Evolutionary conservation across 2,888 invertebrate species (phyloP).

Genomic region (Drosophila pseudotalamancana): DNA sequence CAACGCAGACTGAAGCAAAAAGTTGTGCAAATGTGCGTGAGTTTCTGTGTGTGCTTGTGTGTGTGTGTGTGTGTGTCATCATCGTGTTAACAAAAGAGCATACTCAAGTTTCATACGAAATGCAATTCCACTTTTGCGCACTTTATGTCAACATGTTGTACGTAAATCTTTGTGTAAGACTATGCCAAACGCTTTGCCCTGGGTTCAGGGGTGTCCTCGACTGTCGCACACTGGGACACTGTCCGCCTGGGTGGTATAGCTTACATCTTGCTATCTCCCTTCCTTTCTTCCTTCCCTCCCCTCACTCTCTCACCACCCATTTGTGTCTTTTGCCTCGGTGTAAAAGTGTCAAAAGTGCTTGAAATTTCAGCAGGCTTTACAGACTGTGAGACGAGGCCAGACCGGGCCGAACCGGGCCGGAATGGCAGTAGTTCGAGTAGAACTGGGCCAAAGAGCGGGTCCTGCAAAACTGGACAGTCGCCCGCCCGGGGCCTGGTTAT

Average conservation of each 20-base stretch:
- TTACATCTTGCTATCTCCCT: slow-evolving; percentile 32
- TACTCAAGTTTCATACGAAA: slow-evolving; percentile 81
- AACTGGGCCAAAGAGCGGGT: slow-evolving; percentile 12
- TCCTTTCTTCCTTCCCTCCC: not conserved
- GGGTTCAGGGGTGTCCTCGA: slow-evolving; percentile 38
- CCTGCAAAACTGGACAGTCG: slow-evolving; percentile 59
- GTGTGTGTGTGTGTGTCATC: slow-evolving; percentile 49
- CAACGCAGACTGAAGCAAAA: slow-evolving; percentile 28
- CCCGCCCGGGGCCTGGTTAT: slow-evolving; percentile 4
- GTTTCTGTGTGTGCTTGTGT: not conserved
- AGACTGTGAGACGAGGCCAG: slow-evolving; percentile 15
- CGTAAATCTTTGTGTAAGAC: slow-evolving; percentile 80
- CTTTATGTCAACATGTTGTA: slow-evolving; percentile 81
- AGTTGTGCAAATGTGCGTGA: slow-evolving; percentile 4
- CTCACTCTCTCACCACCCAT: not conserved
- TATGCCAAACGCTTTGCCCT: slow-evolving; percentile 75
- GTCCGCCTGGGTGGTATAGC: slow-evolving; percentile 51
- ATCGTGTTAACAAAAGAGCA: slow-evolving; percentile 79
- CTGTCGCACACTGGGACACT: slow-evolving; percentile 26
- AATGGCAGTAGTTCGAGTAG: slow-evolving; percentile 13
- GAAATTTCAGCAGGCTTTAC: slow-evolving; percentile 76
- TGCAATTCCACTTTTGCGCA: slow-evolving; percentile 81
- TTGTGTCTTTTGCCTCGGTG: slow-evolving; percentile 14
- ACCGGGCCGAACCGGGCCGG: not conserved
- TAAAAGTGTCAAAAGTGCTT: slow-evolving; percentile 79